A percentile compares a stretch with the other conserved stretches of the same genome.
Conservation (phyloP, 2,888 invertebrate species). For the Sturmia bella region DNA sequence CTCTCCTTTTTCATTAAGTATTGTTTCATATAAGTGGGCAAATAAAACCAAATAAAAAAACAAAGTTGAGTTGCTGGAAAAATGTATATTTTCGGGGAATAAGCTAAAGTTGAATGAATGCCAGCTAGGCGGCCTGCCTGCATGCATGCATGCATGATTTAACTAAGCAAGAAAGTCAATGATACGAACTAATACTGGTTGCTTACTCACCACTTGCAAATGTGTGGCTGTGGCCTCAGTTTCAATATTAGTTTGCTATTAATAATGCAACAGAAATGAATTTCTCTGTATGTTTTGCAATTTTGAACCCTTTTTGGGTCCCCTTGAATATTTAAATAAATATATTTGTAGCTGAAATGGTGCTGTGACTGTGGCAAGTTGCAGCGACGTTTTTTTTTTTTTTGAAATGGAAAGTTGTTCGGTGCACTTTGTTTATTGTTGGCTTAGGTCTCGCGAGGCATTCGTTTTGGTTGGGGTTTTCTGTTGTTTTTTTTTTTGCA, state of each 20-base stretch:
- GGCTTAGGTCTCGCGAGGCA: constrained; percentile 41
- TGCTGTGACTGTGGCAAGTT: constrained; percentile 3
- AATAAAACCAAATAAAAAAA: constrained; percentile 23
- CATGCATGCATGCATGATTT: constrained; percentile 38
- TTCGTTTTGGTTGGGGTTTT: constrained; percentile 43
- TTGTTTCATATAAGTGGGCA: constrained; percentile 21
- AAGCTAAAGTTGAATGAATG: constrained; percentile 58
- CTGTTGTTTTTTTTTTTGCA: constrained; percentile 18
- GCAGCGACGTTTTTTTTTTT: constrained; percentile 53
- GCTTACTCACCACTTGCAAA: constrained; percentile 65
- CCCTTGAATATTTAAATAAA: constrained; percentile 25
- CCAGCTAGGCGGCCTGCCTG: neutral
- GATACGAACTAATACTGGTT: constrained; percentile 46
- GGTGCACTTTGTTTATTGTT: constrained; percentile 59
- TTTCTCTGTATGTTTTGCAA: constrained; percentile 47
- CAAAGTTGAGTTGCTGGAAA: too few relatives aligned
- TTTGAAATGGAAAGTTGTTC: constrained; percentile 68
- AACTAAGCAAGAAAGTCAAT: constrained; percentile 31
- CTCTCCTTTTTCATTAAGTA: constrained; percentile 26
- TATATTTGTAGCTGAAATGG: neutral
- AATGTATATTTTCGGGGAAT: constrained; percentile 29
- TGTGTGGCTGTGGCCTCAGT: constrained; percentile 23
- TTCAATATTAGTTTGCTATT: constrained; percentile 50
- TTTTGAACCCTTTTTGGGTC: constrained; percentile 52
- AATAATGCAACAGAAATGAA: constrained; percentile 56